Conservation (phyloP, 53 echinoderm and acorn worm genomes). For the Stichopus horrens region DNA sequence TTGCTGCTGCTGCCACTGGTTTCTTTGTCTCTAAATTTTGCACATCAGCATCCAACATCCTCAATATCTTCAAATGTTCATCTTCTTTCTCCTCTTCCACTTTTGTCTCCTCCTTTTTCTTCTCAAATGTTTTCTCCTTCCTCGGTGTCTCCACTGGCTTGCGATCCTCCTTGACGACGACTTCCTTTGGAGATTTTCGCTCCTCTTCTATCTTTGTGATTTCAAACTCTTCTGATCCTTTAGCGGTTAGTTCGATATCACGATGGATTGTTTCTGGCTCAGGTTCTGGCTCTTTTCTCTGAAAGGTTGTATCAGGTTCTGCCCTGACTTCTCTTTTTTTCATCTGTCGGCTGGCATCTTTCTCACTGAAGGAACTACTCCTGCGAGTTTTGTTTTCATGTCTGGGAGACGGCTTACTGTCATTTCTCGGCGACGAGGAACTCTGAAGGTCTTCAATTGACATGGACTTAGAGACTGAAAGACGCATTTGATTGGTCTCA, state of each 20-base stretch:
- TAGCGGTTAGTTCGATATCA: not conserved
- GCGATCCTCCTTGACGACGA: not conserved
- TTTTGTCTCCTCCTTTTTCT: conserved; percentile 50
- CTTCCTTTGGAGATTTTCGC: conserved; percentile 2
- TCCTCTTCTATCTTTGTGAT: conserved; percentile 5
- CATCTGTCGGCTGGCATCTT: not conserved
- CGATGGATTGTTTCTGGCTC: conserved; percentile 15
- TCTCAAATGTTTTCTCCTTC: conserved; percentile 45
- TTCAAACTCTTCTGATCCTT: conserved; percentile 16
- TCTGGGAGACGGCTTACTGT: conserved; percentile 10
- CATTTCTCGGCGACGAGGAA: conserved; percentile 19
- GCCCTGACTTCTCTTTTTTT: not conserved
- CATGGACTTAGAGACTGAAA: conserved; percentile 37
- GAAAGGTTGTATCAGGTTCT: not conserved
- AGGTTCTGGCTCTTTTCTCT: not conserved
- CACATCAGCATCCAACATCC: conserved; percentile 49
- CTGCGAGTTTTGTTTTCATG: not conserved
- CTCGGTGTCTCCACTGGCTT: conserved; percentile 9
- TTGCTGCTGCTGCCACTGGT: not conserved
- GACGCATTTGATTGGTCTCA: not conserved
- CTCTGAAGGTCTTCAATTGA: conserved; percentile 58
- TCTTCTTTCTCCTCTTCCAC: conserved; percentile 46
- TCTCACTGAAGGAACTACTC: conserved; percentile 15
- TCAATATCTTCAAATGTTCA: conserved; percentile 46
- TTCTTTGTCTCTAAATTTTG: conserved; percentile 25